Conservation (phyloP, 2,888 invertebrate species). For the Polymixis flavicincta region DNA sequence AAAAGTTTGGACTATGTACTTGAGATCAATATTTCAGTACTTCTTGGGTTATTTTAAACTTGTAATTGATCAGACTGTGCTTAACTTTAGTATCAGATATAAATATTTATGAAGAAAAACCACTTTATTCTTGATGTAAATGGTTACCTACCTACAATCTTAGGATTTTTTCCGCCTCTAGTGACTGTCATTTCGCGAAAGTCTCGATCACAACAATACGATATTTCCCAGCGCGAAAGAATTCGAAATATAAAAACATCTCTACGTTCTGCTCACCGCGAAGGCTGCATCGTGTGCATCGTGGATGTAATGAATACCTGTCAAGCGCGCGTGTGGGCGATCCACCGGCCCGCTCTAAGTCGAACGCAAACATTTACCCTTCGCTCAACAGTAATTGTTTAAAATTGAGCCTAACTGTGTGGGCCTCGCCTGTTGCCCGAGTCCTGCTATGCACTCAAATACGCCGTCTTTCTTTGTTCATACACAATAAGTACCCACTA, state of each 20-base stretch:
- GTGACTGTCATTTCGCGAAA: neutral
- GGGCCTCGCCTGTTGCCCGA: slow-evolving; percentile 86
- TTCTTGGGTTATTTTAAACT: neutral
- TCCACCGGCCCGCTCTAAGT: slow-evolving; percentile 83
- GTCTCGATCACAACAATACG: slow-evolving; percentile 23
- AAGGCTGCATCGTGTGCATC: slow-evolving; percentile 81
- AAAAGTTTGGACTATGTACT: slow-evolving; percentile 2
- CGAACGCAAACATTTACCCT: slow-evolving; percentile 90
- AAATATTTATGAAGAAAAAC: neutral
- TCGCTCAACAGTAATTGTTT: slow-evolving; percentile 90
- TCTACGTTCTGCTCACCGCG: slow-evolving; percentile 69
- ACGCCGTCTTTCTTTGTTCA: slow-evolving; percentile 79
- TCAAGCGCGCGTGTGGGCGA: slow-evolving; percentile 90
- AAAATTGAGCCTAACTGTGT: slow-evolving; percentile 91
- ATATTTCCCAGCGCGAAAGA: slow-evolving; percentile 45
- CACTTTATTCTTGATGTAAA: neutral
- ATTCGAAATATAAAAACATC: slow-evolving; percentile 65
- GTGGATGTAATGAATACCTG: slow-evolving; percentile 90
- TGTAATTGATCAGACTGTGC: neutral
- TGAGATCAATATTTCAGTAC: neutral
- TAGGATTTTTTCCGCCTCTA: neutral
- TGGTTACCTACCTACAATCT: neutral
- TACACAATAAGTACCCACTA: slow-evolving; percentile 80
- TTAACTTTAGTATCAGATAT: neutral
- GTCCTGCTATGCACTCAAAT: slow-evolving; percentile 78